Evolutionary conservation across 2,797 vertebrate genomes (phyloP).

Genomic region (Anguilla pacifica): DNA sequence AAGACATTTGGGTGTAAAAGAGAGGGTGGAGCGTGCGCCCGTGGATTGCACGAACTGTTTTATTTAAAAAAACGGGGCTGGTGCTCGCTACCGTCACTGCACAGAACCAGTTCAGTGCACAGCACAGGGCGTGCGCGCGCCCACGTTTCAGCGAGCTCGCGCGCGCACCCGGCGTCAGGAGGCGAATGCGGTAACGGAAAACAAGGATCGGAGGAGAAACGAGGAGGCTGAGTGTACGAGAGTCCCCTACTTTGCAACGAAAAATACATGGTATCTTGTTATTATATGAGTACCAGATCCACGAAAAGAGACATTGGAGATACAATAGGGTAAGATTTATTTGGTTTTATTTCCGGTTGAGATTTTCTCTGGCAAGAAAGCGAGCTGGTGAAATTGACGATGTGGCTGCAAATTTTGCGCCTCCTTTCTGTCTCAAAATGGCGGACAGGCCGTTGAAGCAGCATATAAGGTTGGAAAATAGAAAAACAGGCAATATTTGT

Average conservation of each 20-base stretch:
- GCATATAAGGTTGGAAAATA: constrained; percentile 44
- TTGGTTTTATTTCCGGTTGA: not conserved
- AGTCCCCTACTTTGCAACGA: constrained; percentile 17
- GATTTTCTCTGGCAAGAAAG: constrained; percentile 16
- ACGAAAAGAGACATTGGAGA: constrained; percentile 13
- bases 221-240: constrained; percentile 59
- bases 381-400: constrained; percentile 65
- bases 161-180: constrained; percentile 67
- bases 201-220: constrained; percentile 64
- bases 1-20: constrained; percentile 24
- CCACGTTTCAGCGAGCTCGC: constrained; percentile 54
- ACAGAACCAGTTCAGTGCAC: not conserved
- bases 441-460: constrained; percentile 85
- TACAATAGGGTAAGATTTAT: constrained; percentile 45
- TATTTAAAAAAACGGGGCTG: not conserved
- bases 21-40: constrained; percentile 22
- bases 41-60: constrained; percentile 19
- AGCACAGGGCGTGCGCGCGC: constrained; percentile 28
- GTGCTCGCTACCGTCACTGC: not conserved
- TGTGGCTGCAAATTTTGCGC: constrained; percentile 76
- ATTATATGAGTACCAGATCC: constrained; percentile 28
- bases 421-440: constrained; percentile 89
- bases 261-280: constrained; percentile 64
- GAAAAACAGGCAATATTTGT: not conserved
- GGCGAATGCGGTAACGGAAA: constrained; percentile 66